Evolutionary conservation across 2,888 invertebrate species (phyloP).

Genomic region (Phortica okadai): DNA sequence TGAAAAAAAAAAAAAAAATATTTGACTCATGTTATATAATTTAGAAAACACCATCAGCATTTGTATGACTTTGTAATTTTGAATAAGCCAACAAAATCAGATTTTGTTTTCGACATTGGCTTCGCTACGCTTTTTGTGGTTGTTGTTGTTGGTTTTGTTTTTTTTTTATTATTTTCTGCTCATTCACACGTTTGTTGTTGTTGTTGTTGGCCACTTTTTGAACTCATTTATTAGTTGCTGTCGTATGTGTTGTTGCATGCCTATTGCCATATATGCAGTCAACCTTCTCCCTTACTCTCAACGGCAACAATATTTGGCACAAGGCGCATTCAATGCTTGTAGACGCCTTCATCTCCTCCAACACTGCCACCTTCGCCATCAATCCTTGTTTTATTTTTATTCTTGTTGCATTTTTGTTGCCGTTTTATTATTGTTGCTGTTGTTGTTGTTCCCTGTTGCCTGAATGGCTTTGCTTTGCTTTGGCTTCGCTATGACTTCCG

Average conservation of each 20-base stretch:
- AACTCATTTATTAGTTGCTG: conserved; percentile 66
- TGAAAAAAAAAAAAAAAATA: no score
- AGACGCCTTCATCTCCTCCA: conserved; percentile 21
- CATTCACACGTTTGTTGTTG: background rate
- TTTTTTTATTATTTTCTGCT: background rate
- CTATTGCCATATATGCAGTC: background rate
- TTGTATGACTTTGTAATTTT: no score
- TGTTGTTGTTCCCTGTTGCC: conserved; percentile 46
- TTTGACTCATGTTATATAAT: no score
- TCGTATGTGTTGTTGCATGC: background rate
- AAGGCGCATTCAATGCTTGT: conserved; percentile 53
- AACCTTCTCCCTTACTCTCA: no score
- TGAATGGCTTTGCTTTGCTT: conserved; percentile 39
- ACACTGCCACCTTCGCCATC: conserved; percentile 33
- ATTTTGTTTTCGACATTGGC: background rate
- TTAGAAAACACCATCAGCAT: no score
- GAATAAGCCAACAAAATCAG: no score
- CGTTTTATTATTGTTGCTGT: conserved; percentile 38
- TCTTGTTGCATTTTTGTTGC: conserved; percentile 39
- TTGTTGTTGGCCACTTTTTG: conserved; percentile 34
- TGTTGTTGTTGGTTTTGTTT: background rate
- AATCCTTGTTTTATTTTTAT: conserved; percentile 39
- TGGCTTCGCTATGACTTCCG: conserved; percentile 56
- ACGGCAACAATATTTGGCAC: conserved; percentile 3
- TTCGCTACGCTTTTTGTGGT: background rate